Percentiles rank a stretch among this genome's conserved stretches.
phyloP scores from a whole-genome alignment of 2,797 vertebrate species.

The Nannoperca obscura region DNA sequence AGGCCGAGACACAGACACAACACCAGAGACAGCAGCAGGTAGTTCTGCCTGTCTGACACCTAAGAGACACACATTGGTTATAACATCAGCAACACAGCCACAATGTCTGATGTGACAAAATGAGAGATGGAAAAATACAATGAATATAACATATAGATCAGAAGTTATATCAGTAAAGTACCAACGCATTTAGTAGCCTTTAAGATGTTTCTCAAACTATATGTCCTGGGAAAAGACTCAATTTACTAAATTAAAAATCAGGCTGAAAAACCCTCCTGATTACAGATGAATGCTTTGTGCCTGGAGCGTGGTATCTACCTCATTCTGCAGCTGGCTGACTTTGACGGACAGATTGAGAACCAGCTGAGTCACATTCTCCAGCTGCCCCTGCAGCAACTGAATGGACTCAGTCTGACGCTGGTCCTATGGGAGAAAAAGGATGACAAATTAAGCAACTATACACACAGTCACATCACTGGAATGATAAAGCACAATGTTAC shows the following conservation, averaged over 20 bases:
- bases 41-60: slow-evolving; percentile 94
- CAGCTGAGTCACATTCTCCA: slow-evolving; percentile 92
- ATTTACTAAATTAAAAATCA: slow-evolving; percentile 22
- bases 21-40: slow-evolving; percentile 90
- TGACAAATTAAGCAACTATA: slow-evolving; percentile 9
- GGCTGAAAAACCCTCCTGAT: not conserved
- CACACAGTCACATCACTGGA: not conserved
- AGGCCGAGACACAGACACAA: slow-evolving; percentile 89
- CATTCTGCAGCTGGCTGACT: slow-evolving; percentile 90
- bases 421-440: slow-evolving; percentile 83
- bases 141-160: slow-evolving; percentile 3
- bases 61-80: slow-evolving; percentile 57
- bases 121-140: not conserved
- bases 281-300: slow-evolving; percentile 40
- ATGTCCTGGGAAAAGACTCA: slow-evolving; percentile 2
- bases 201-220: not conserved
- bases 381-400: slow-evolving; percentile 91
- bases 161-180: not conserved
- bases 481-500: not conserved
- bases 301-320: slow-evolving; percentile 82
- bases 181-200: not conserved
- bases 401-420: slow-evolving; percentile 97
- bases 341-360: slow-evolving; percentile 91
- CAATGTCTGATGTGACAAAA: not conserved
- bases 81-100: not conserved